Percentiles rank a stretch among this genome's conserved stretches.
Conservation (phyloP, 1,140 invertebrate species). For the Stratiolaelaps scimitus region DNA sequence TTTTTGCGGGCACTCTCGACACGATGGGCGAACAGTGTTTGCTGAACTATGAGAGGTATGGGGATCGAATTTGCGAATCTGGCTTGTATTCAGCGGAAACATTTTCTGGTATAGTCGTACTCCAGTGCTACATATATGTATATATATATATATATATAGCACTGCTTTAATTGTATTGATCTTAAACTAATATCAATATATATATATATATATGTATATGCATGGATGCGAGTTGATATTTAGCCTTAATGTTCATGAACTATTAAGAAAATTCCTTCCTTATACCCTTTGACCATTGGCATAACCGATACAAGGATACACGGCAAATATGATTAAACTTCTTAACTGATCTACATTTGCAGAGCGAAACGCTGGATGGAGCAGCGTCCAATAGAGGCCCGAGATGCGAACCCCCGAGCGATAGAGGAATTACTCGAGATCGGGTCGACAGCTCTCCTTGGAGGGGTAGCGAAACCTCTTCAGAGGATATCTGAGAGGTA, state of each 20-base stretch:
- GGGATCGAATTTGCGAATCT: not conserved
- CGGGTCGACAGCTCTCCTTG: not conserved
- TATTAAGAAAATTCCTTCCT: not conserved
- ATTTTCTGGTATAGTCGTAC: not conserved
- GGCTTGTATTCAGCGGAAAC: not conserved
- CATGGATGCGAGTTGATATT: not conserved
- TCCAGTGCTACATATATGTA: no score
- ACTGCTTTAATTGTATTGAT: not conserved
- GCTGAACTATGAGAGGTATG: not conserved
- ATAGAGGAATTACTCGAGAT: conserved; percentile 18
- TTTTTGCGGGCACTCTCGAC: not conserved
- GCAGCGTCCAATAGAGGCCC: not conserved
- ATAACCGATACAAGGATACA: not conserved
- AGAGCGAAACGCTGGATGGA: conserved; percentile 25
- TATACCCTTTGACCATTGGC: not conserved
- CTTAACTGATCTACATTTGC: not conserved
- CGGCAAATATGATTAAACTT: not conserved
- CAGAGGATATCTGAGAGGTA: not conserved
- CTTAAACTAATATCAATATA: not conserved
- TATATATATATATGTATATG: not conserved
- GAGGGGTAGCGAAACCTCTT: not conserved
- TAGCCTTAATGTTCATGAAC: no score
- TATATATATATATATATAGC: no score
- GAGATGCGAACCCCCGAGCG: not conserved
- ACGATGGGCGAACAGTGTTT: conserved; percentile 14